A percentile compares a stretch with the other conserved stretches of the same genome.
Conservation (phyloP, 1,140 invertebrate species). For the Battus philenor region DNA sequence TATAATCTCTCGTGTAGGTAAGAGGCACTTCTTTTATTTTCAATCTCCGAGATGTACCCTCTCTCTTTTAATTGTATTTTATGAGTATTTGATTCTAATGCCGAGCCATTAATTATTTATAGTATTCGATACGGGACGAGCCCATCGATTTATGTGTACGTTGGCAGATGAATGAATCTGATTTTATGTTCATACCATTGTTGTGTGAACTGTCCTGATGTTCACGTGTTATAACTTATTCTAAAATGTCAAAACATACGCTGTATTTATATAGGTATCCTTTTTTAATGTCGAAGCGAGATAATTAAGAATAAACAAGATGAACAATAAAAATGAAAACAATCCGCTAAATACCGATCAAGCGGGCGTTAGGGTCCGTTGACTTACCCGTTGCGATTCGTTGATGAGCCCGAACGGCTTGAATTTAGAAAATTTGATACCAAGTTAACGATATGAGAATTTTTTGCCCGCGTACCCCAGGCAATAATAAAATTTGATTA, state of each 20-base stretch:
- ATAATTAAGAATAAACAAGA: not conserved
- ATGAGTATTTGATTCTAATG: constrained; percentile 76
- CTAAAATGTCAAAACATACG: constrained; percentile 5
- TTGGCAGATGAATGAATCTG: constrained; percentile 50
- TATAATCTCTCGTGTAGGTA: constrained; percentile 74
- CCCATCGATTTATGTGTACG: constrained; percentile 64
- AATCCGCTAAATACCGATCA: constrained; percentile 14
- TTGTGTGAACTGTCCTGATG: constrained; percentile 30
- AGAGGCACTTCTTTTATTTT: constrained; percentile 68
- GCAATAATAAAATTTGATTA: constrained; percentile 65
- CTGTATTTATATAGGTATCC: not conserved
- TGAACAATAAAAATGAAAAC: constrained; percentile 14
- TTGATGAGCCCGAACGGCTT: constrained; percentile 38
- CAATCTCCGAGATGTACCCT: constrained; percentile 60
- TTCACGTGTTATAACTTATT: constrained; percentile 16
- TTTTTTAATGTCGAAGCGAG: constrained; percentile 2
- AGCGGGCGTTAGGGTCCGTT: constrained; percentile 16
- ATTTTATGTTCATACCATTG: constrained; percentile 17
- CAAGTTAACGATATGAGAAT: constrained; percentile 36
- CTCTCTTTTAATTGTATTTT: constrained; percentile 76
- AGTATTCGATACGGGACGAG: constrained; percentile 70
- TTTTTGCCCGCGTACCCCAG: constrained; percentile 43
- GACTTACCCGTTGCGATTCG: constrained; percentile 31
- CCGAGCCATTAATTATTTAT: constrained; percentile 73
- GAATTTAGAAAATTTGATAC: constrained; percentile 37